These are phyloP conservation scores for Eupeodes corollae DNA, from an alignment of 1,140 invertebrate genomes.

Conservation along the genomic window DNA sequence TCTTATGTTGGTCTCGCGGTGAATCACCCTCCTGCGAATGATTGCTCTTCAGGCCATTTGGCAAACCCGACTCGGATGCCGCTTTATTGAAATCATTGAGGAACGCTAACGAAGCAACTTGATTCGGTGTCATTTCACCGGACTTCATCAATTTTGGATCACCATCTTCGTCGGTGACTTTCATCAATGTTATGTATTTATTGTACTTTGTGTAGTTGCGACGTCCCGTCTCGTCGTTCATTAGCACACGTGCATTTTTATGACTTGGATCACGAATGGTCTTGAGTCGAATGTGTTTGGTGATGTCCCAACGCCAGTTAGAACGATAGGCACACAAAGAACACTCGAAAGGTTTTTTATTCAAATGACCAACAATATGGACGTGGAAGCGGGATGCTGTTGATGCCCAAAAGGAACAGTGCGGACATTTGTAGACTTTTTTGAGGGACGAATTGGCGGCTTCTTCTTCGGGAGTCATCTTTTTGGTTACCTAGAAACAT, in stretches of 20 bases:
- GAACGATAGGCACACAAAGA: constrained; percentile 85
- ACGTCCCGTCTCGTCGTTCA: constrained; percentile 82
- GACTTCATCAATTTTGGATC: constrained; percentile 37
- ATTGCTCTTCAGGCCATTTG: constrained; percentile 20
- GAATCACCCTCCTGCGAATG: constrained; percentile 22
- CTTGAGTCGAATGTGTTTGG: constrained; percentile 87
- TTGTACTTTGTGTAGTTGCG: constrained; percentile 88
- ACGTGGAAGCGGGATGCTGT: constrained; percentile 87
- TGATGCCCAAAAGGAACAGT: constrained; percentile 80
- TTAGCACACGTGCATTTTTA: constrained; percentile 64
- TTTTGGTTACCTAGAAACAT: constrained; percentile 38
- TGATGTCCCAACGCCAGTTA: constrained; percentile 93
- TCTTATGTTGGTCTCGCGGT: constrained; percentile 2
- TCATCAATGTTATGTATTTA: constrained; percentile 67
- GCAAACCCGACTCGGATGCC: background rate
- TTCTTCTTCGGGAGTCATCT: constrained; percentile 36
- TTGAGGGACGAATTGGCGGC: constrained; percentile 39
- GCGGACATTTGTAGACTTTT: constrained; percentile 78
- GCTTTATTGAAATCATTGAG: constrained; percentile 29
- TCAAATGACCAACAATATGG: constrained; percentile 82
- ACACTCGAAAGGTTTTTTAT: constrained; percentile 90
- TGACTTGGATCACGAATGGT: constrained; percentile 69
- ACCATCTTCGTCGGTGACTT: constrained; percentile 37
- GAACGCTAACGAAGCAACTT: constrained; percentile 33
- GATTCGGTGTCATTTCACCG: constrained; percentile 36